Base-by-base conservation (phyloP, 1,140 invertebrate genomes). In the Drosophila ogumai region DNA sequence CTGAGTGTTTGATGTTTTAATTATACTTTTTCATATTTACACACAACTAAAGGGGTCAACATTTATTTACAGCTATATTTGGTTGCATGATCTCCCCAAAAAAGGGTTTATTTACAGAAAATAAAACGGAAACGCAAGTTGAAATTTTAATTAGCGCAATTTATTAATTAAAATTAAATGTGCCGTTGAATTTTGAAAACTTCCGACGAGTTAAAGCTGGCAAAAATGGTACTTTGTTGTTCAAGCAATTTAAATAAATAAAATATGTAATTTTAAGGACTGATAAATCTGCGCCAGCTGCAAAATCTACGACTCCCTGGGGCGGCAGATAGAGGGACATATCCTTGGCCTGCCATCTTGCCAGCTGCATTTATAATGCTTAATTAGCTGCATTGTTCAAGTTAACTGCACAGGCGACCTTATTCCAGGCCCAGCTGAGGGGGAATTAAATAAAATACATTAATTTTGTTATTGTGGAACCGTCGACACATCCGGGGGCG, bases 331-430 rank as follows among this genome's bases (percentile, higher is more conserved):
- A 59, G 50, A 32, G 31, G 41, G 15, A 41, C 10, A 44, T 55
- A 75, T 50, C 52, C 49, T 49, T 63, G 44, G 59, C 38, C 54
- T 76, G 64, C 46, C 50, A 44, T 67, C 65, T 46, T 58, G 28
- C 22, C 43, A 71, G 75, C 60, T 80, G 76, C 71, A 81, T 87
- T 76, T 76, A 87, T 79, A 77, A 88, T 87, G 79, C 84, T 87
- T 87, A 87, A 87, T 87, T 87, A 87, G 82, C 80, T 82, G 72
- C 80, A 87, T 87, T 87, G 84, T 87, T 80, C 66, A 32, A 64
- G 82, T 78, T 80, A 85, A 84, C 75, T 65, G 68, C 80, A 79
- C 58, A 46, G 59, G 74, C 68, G 80, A 82, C 64, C 78, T 81
- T 75, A 79, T 65, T 79, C 64, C n/a, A 22, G 3, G 32, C 10